These are phyloP conservation scores for Sycobia sp. DNA, from an alignment of 1,140 invertebrate species.

Conservation along the genomic window DNA sequence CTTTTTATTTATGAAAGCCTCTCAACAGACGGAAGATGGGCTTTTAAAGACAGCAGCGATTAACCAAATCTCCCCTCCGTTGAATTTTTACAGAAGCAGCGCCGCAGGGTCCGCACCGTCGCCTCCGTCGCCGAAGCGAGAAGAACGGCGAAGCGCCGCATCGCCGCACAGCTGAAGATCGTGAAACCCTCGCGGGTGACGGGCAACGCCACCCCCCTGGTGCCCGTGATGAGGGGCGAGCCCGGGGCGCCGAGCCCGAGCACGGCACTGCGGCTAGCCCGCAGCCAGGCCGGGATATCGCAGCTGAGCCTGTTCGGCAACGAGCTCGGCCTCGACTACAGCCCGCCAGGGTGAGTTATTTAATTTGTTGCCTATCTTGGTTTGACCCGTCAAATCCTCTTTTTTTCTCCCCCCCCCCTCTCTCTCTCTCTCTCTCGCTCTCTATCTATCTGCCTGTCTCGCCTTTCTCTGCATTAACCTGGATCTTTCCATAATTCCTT, in stretches of 20 bases:
- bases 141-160: constrained; percentile 54
- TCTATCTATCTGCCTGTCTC: too few relatives aligned
- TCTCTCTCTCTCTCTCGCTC: too few relatives aligned
- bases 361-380: neutral
- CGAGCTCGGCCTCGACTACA: constrained; percentile 51
- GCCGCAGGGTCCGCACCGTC: constrained; percentile 39
- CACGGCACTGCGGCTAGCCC: constrained; percentile 35
- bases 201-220: constrained; percentile 46
- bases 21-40: too few relatives aligned
- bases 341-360: constrained; percentile 54
- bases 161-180: constrained; percentile 57
- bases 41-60: too few relatives aligned
- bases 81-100: constrained; percentile 21
- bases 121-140: constrained; percentile 39
- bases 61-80: too few relatives aligned
- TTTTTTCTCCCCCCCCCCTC: too few relatives aligned
- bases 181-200: constrained; percentile 28
- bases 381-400: too few relatives aligned
- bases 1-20: too few relatives aligned
- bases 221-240: constrained; percentile 55
- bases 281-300: constrained; percentile 49
- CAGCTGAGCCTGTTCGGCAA: constrained; percentile 54
- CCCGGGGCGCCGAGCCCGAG: constrained; percentile 29
- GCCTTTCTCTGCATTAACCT: too few relatives aligned
- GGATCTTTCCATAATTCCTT: too few relatives aligned